Conservation (phyloP, 2,113 vertebrate genomes). For the Odontesthes bonariensis region DNA sequence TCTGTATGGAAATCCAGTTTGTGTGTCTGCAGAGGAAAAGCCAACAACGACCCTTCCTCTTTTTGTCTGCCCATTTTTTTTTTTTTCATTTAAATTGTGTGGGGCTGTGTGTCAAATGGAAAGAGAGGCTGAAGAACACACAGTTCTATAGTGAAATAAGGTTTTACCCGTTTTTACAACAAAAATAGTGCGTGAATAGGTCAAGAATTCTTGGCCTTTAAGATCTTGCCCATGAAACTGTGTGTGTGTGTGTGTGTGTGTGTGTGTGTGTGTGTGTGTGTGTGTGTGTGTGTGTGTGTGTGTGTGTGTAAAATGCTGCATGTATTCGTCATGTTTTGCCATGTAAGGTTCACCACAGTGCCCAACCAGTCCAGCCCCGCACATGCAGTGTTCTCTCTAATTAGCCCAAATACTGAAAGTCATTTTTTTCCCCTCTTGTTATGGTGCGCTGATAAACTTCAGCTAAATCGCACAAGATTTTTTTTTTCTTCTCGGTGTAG, state of each 20-base stretch:
- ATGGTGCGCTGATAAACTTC: constrained; percentile 55
- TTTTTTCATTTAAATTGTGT: too few species aligned
- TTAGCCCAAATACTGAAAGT: constrained; percentile 43
- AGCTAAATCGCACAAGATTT: constrained; percentile 62
- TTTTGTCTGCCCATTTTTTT: too few species aligned
- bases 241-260: too few species aligned
- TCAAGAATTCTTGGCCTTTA: not conserved
- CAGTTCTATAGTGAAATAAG: not conserved
- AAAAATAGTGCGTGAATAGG: not conserved
- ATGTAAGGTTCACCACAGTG: constrained; percentile 17
- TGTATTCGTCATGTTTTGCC: not conserved
- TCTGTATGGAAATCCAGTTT: too few species aligned
- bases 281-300: too few species aligned
- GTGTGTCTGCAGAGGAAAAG: not conserved
- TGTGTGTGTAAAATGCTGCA: not conserved
- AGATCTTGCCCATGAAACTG: not conserved
- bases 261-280: too few species aligned
- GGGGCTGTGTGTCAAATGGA: too few species aligned
- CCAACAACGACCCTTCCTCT: not conserved
- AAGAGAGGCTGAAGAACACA: not conserved
- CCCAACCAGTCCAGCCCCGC: constrained; percentile 10
- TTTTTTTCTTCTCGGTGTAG: constrained; percentile 57
- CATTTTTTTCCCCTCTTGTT: constrained; percentile 27
- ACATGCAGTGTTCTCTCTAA: constrained; percentile 53
- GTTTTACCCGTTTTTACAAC: too few species aligned